Evolutionary conservation across 1,140 invertebrate species (phyloP).

Genomic region (Phocides pigmalion): DNA sequence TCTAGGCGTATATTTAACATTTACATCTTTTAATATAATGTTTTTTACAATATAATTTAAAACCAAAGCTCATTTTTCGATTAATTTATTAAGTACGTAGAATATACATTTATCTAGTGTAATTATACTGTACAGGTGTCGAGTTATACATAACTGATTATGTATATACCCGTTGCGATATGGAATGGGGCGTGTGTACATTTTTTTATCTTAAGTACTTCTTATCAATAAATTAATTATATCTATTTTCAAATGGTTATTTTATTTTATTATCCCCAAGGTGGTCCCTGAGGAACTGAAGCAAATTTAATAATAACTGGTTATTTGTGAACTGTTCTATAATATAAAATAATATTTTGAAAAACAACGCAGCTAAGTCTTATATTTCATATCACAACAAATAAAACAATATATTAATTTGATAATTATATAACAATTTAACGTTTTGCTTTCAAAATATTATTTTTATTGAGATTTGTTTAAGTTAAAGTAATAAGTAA

Average conservation of each 20-base stretch:
- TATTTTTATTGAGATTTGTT: too few species aligned
- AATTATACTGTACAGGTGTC: constrained; percentile 42
- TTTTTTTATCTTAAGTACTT: constrained; percentile 53
- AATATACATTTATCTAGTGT: constrained; percentile 27
- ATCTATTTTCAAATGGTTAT: constrained; percentile 66
- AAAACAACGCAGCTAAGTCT: too few species aligned
- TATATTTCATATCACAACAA: too few species aligned
- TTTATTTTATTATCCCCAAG: constrained; percentile 35
- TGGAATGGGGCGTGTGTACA: constrained; percentile 61
- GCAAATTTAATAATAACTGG: too few species aligned
- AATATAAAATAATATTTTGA: too few species aligned
- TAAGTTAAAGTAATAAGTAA: too few species aligned
- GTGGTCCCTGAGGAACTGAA: too few species aligned
- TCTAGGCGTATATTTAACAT: not conserved
- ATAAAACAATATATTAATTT: too few species aligned
- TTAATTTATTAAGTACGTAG: constrained; percentile 51
- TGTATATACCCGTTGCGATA: constrained; percentile 53
- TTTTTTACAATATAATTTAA: constrained; percentile 50
- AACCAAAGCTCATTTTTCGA: constrained; percentile 65
- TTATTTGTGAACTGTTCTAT: too few species aligned
- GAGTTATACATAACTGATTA: constrained; percentile 31
- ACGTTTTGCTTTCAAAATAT: too few species aligned
- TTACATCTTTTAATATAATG: constrained; percentile 14
- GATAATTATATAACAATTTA: too few species aligned
- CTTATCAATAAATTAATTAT: constrained; percentile 74